Evolutionary conservation across 2,113 vertebrate genomes (phyloP), one percentile per base, ranked within the genome.

Genomic region (Vulpes ferrilata): DNA sequence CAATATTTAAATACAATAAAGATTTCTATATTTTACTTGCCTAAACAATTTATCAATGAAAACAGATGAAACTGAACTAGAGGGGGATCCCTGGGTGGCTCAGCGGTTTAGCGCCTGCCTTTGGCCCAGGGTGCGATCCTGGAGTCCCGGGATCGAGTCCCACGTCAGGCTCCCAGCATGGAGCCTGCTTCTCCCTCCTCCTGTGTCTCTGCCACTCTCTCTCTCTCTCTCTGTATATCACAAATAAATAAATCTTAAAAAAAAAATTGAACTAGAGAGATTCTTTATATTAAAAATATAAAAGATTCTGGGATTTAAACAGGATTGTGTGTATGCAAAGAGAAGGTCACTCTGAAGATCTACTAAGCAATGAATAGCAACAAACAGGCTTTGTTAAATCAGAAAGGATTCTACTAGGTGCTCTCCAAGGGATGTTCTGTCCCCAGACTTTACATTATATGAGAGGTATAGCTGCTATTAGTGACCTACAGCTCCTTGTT

Each of bases 381-480:
- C 81, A 98, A 97, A 94, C 62, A 74, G 73, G 96, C 94, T 98
- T 96, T 97, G 97, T 97, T 97, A 97, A 97, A 95, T 55, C 85
- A 95, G 86, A 97, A 88, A 55, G 60, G 59, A 74, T 96, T 94
- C 83, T 96, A 76, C 90, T 79, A 93, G 67, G 91, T 80, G 85
- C 88, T 96, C 64, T 92, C 76, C n/a, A 92, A 96, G 51, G n/a
- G 97, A 97, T 97, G 81, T 90, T 94, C 87, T 95, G 80, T 82
- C n/a, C 73, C 86, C 53, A 97, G 87, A 22, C 35, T 81, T 83
- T 90, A 84, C 25, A 86, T 81, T 90, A 74, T 74, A 89, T 76
- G 90, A 97, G 53, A 93, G 92, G 80, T 88, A 15, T 38, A 90
- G 65, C 48, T 96, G 71, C 88, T 97, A 96, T 27, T 76, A 90